Base-by-base conservation (phyloP, 2,113 vertebrate genomes). In the Ictidomys tridecemlineatus region DNA sequence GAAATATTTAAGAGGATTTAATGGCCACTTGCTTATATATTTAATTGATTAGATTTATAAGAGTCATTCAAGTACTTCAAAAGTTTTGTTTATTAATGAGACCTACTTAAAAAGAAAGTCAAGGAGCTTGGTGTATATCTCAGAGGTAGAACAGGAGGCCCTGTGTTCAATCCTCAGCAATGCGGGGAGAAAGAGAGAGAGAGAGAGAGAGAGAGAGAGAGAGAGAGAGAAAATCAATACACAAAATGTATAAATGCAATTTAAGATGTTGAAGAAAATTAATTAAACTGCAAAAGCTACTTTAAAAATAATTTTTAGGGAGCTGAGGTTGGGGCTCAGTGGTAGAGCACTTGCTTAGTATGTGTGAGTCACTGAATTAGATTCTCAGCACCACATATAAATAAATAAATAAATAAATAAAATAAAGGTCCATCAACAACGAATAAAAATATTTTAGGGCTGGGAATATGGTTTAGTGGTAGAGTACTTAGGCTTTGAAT, bases 211-310 rank as follows among this genome's bases (percentile, higher is more conserved):
- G 39, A 39, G 39, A 39, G 39, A 39, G 17, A 53, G 14, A 11
- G 24, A 22, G 51, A 56, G 30, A 26, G 32, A 32, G 56, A 89
- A 73, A 94, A 83, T 69, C 39, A 92, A 67, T 80, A 53, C 30
- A 58, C 51, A 90, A 90, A 94, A 73, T 86, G 17, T 73, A 80
- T 87, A 92, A 93, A 80, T 67, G 14, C 3, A 94, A 24, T 80
- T 83, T 89, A 95, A 88, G n/a, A 74, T 91, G 24, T 96, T 89
- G 93, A 93, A 87, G 84, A 58, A 95, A 97, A 94, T 96, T 85
- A 89, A 82, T 82, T 94, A 89, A 96, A 34, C 73, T 91, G 37
- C 72, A 89, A 63, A 78, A 85, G 2, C 14, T 4, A 67, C 72
- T 90, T 94, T 95, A 79, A 94, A 94, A 56, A 53, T 74, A 91